Conservation (phyloP, 2,797 vertebrate species). For the Nannoperca obscura region DNA sequence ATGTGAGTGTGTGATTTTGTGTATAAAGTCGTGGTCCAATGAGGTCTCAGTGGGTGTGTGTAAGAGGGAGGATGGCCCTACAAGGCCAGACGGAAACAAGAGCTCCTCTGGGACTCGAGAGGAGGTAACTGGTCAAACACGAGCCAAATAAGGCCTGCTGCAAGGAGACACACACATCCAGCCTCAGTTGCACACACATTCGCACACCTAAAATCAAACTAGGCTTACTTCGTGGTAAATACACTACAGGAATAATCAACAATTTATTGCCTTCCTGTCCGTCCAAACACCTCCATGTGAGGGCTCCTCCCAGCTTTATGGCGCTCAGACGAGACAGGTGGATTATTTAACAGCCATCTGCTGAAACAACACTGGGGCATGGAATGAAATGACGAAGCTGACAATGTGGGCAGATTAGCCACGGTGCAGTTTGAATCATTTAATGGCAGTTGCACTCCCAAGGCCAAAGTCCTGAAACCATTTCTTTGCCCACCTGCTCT, state of each 20-base stretch:
- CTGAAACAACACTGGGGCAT: conserved; percentile 32
- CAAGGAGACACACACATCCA: conserved; percentile 62
- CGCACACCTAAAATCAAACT: conserved; percentile 36
- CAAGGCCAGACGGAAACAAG: conserved; percentile 87
- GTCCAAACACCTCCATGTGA: neutral
- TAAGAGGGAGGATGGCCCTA: conserved; percentile 85
- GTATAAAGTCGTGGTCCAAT: conserved; percentile 56
- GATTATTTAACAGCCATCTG: conserved; percentile 62
- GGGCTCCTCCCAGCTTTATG: conserved; percentile 48
- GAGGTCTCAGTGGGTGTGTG: conserved; percentile 56
- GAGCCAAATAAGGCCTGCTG: conserved; percentile 91
- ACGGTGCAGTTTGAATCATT: conserved; percentile 46
- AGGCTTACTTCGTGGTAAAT: conserved; percentile 18
- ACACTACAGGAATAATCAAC: neutral
- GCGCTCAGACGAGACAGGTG: conserved; percentile 53
- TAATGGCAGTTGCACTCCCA: conserved; percentile 38
- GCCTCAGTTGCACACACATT: conserved; percentile 29
- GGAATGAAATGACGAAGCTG: conserved; percentile 51
- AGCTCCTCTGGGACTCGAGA: conserved; percentile 80
- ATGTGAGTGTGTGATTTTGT: conserved; percentile 35
- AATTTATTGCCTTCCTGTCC: conserved; percentile 7
- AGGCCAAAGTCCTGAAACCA: conserved; percentile 66
- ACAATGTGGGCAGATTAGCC: conserved; percentile 40
- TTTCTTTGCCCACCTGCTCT: conserved; percentile 47
- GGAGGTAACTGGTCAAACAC: conserved; percentile 85